phyloP scores from a whole-genome alignment of 1,140 invertebrate species.

The Rhyacophila brunnea region DNA sequence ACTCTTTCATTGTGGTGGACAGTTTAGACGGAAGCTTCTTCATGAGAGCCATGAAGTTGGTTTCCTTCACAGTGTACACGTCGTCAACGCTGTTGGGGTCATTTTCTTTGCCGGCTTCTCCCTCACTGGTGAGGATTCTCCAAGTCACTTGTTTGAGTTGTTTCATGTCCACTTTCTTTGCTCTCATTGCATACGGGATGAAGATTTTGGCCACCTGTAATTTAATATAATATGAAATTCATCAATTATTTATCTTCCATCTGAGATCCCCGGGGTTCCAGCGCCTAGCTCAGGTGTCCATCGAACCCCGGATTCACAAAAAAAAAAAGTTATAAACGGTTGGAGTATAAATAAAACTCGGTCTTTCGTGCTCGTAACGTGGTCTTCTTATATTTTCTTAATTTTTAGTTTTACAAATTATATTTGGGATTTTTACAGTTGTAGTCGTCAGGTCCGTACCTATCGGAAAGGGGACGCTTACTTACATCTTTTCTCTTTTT shows the following conservation, averaged over 20 bases:
- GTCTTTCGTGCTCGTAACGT: too few relatives aligned
- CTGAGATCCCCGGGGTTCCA: too few relatives aligned
- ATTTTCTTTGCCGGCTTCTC: slow-evolving; percentile 41
- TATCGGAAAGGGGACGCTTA: too few relatives aligned
- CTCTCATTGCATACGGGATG: slow-evolving; percentile 71
- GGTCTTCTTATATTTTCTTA: too few relatives aligned
- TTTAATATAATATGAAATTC: neutral
- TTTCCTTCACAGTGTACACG: slow-evolving; percentile 37
- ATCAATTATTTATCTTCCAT: slow-evolving; percentile 49
- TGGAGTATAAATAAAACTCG: too few relatives aligned
- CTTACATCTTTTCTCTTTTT: too few relatives aligned
- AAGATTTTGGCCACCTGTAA: slow-evolving; percentile 63
- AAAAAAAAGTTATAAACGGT: too few relatives aligned
- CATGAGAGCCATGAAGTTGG: slow-evolving; percentile 57
- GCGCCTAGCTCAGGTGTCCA: too few relatives aligned
- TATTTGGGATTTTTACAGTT: too few relatives aligned
- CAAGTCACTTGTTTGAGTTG: slow-evolving; percentile 72
- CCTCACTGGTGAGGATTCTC: slow-evolving; percentile 52
- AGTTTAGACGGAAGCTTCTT: slow-evolving; percentile 60
- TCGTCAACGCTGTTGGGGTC: slow-evolving; percentile 34
- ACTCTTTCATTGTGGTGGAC: slow-evolving; percentile 61
- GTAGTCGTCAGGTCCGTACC: too few relatives aligned
- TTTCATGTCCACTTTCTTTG: slow-evolving; percentile 80
- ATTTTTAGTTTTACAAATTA: too few relatives aligned
- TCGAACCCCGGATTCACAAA: too few relatives aligned